phyloP scores from a whole-genome alignment of 1,140 invertebrate genomes.

The Macrobrachium nipponense region DNA sequence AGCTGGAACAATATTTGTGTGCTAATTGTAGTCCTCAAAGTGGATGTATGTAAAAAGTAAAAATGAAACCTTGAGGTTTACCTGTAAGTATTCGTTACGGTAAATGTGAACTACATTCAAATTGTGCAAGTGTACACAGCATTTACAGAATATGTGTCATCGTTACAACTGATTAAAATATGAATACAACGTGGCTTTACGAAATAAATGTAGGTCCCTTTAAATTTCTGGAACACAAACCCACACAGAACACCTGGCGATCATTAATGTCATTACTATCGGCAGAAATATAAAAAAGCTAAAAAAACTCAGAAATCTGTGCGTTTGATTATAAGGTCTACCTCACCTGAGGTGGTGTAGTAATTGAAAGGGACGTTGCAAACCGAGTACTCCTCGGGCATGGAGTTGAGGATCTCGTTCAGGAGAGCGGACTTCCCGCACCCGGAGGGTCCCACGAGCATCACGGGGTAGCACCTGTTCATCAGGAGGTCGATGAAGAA shows the following conservation, averaged over 20 bases:
- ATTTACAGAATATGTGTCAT: neutral
- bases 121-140: neutral
- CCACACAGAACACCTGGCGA: too few relatives aligned
- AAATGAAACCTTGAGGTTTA: too few relatives aligned
- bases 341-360: constrained; percentile 89
- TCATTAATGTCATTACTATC: too few relatives aligned
- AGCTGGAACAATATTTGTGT: too few relatives aligned
- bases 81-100: too few relatives aligned
- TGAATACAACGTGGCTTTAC: too few relatives aligned
- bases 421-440: constrained; percentile 91
- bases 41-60: too few relatives aligned
- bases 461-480: constrained; percentile 85
- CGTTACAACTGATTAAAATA: too few relatives aligned
- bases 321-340: neutral
- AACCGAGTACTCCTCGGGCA: constrained; percentile 89
- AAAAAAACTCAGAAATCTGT: neutral
- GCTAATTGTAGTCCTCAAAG: too few relatives aligned
- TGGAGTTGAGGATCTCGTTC: constrained; percentile 82
- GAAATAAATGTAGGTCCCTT: too few relatives aligned
- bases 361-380: constrained; percentile 96
- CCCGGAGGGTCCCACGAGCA: constrained; percentile 92
- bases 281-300: neutral
- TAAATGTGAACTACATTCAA: neutral
- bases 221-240: too few relatives aligned
- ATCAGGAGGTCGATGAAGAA: constrained; percentile 93